A percentile compares a stretch with the other conserved stretches of the same genome.
Conservation (phyloP, 2,113 vertebrate genomes). For the Gambusia affinis region DNA sequence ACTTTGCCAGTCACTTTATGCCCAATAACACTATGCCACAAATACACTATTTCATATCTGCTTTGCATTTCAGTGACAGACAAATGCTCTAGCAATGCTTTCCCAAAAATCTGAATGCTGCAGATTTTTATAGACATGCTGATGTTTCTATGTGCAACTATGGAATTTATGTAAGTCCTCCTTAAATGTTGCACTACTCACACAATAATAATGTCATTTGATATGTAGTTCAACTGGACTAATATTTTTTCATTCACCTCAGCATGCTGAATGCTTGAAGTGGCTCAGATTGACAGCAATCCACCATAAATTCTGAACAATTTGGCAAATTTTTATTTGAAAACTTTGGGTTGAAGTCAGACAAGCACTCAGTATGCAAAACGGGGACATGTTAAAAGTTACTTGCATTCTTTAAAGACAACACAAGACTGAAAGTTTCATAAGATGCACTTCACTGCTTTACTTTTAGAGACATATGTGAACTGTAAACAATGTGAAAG, state of each 20-base stretch:
- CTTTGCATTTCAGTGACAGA: not conserved
- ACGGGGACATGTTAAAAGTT: too few relatives aligned
- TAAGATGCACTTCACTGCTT: too few relatives aligned
- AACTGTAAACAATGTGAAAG: too few relatives aligned
- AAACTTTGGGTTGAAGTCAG: too few relatives aligned
- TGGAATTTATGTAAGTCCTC: not conserved
- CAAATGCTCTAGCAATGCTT: not conserved
- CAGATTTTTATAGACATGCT: not conserved
- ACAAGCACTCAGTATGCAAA: too few relatives aligned
- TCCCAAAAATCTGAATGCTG: not conserved
- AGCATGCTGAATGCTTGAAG: not conserved
- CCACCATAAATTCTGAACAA: too few relatives aligned
- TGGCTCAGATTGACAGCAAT: not conserved
- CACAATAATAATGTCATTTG: not conserved
- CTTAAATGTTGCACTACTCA: not conserved
- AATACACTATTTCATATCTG: not conserved
- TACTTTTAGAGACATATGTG: too few relatives aligned
- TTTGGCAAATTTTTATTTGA: too few relatives aligned
- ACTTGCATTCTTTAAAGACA: too few relatives aligned
- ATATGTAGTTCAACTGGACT: too few relatives aligned
- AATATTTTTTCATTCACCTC: too few relatives aligned
- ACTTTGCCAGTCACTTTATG: not conserved
- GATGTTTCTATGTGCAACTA: not conserved
- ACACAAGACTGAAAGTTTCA: too few relatives aligned
- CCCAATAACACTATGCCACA: not conserved